Evolutionary conservation across 2,888 invertebrate species (phyloP).

Genomic region (Oxyteleia sp.): DNA sequence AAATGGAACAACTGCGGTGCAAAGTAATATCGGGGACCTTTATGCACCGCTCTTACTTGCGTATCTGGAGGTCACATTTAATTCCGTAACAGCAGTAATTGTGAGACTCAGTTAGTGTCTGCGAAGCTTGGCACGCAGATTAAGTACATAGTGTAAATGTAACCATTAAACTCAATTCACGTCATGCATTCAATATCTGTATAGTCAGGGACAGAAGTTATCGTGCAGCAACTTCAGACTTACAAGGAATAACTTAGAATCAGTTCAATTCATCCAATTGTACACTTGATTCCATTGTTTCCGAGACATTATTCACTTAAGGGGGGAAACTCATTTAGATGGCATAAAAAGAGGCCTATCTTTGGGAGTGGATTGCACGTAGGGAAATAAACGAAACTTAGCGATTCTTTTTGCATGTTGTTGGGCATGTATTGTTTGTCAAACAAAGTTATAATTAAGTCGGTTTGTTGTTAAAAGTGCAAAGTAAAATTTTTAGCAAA

Average conservation of each 20-base stretch:
- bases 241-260: conserved; percentile 41
- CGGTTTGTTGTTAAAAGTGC: too few species aligned
- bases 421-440: too few species aligned
- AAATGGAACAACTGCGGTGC: conserved; percentile 32
- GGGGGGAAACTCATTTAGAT: too few species aligned
- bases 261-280: conserved; percentile 18
- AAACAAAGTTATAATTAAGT: too few species aligned
- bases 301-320: too few species aligned
- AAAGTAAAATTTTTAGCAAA: too few species aligned
- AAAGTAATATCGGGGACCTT: conserved; percentile 40
- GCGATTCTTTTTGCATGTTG: too few species aligned
- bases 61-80: conserved; percentile 59
- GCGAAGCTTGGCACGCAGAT: conserved; percentile 54
- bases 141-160: conserved; percentile 58
- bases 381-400: too few species aligned
- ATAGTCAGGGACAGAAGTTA: conserved; percentile 37
- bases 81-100: conserved; percentile 50
- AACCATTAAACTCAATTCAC: conserved; percentile 54
- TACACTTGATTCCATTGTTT: too few species aligned
- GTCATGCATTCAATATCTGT: conserved; percentile 45
- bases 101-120: conserved; percentile 38
- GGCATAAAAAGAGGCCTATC: too few species aligned
- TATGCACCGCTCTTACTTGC: conserved; percentile 30
- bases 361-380: too few species aligned
- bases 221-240: conserved; percentile 30